Conservation (phyloP, 2,888 invertebrate genomes). For the Drosophila barbarae region DNA sequence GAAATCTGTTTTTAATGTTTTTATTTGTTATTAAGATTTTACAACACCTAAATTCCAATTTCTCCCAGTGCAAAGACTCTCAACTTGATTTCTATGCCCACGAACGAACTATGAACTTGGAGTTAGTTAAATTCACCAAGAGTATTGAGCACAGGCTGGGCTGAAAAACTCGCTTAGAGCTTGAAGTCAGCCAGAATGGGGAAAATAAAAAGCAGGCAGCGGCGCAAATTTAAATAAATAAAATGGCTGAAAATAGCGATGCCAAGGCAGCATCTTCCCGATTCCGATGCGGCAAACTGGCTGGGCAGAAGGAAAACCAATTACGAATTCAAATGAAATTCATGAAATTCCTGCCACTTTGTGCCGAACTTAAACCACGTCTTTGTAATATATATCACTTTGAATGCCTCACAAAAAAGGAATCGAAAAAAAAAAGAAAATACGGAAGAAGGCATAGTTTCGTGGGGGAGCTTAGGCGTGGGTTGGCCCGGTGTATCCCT, state of each 20-base stretch:
- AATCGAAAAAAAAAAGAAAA: background rate
- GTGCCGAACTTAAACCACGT: slow-evolving; percentile 53
- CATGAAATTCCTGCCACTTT: slow-evolving; percentile 56
- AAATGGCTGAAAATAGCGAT: slow-evolving; percentile 41
- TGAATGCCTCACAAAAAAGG: slow-evolving; percentile 30
- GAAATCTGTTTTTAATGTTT: background rate
- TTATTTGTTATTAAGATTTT: background rate
- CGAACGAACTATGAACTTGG: slow-evolving; percentile 48
- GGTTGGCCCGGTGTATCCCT: slow-evolving; percentile 8
- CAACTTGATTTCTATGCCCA: slow-evolving; percentile 18
- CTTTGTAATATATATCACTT: slow-evolving; percentile 54
- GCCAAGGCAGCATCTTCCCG: slow-evolving; percentile 22
- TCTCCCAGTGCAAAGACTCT: background rate
- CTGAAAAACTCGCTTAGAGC: slow-evolving; percentile 33
- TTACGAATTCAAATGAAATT: slow-evolving; percentile 67
- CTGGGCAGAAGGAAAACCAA: slow-evolving; percentile 48
- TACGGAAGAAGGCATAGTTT: slow-evolving; percentile 36
- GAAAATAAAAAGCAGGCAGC: slow-evolving; percentile 29
- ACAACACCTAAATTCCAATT: background rate
- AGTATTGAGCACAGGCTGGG: slow-evolving; percentile 23
- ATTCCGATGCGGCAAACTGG: slow-evolving; percentile 22
- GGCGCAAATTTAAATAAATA: slow-evolving; percentile 52
- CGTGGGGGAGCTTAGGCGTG: slow-evolving; percentile 11
- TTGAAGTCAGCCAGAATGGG: slow-evolving; percentile 7
- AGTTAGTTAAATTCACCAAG: slow-evolving; percentile 40